These are phyloP conservation scores for Barnardius zonarius DNA, from an alignment of 2,113 vertebrate genomes.

Conservation along the genomic window DNA sequence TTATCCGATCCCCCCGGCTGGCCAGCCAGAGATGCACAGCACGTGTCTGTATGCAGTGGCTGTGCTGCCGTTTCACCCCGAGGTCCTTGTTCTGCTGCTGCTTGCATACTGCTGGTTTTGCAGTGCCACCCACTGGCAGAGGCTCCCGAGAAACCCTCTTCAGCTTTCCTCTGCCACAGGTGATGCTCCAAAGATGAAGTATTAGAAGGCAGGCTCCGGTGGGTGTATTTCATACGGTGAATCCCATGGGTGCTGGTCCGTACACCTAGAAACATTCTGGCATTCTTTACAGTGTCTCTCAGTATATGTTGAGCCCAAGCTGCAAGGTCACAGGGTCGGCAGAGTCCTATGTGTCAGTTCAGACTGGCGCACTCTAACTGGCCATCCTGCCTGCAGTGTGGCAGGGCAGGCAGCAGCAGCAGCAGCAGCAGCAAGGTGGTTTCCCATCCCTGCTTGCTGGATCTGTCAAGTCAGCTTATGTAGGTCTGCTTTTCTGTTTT, in stretches of 20 bases:
- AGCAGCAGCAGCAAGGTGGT: not conserved
- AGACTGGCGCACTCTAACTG: rapidly evolving
- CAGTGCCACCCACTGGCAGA: conserved; percentile 61
- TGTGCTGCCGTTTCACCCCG: not conserved
- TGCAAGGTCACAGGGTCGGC: not conserved
- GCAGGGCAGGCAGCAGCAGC: not conserved
- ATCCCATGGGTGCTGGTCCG: not conserved
- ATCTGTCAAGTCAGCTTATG: not conserved
- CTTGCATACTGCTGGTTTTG: not conserved
- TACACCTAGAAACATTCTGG: not conserved
- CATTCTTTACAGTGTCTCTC: not conserved
- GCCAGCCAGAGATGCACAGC: not conserved
- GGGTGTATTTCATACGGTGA: not conserved
- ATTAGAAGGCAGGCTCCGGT: not conserved
- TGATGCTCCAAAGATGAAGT: not conserved
- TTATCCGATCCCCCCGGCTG: rapidly evolving
- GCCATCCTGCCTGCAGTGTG: not conserved
- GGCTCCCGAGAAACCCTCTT: not conserved
- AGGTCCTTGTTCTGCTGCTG: not conserved
- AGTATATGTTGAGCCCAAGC: not conserved
- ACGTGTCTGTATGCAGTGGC: not conserved
- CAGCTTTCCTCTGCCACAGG: not conserved
- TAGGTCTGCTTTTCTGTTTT: not conserved
- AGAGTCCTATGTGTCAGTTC: not conserved
- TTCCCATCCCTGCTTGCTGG: not conserved